Evolutionary conservation across 2,888 invertebrate genomes (phyloP), one percentile per base, ranked within the genome.

Genomic region (Amaurobius ferox): DNA sequence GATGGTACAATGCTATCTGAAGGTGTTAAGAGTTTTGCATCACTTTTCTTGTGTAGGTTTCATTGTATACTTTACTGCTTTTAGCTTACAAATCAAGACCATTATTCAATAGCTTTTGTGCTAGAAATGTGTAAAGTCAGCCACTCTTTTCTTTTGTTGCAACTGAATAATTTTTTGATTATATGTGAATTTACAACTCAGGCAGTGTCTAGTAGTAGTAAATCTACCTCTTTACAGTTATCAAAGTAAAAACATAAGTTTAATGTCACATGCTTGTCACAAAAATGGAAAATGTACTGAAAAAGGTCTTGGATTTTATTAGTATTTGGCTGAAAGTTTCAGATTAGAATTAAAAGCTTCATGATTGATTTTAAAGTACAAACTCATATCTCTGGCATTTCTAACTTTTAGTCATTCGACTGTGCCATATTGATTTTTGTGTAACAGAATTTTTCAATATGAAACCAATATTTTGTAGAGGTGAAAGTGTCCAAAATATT

Each of bases 401-500:
- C 66, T 79, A 64, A 26, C 62, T 62, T 48, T 73, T 67, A 67
- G 55, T 73, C 64, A 29, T 28, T 39, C 70, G 40, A 81, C 74
- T 81, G 74, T 80, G 80, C 73, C 73, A 80, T 73, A 80, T 67
- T 73, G 40, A 55, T 74, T 74, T 81, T 73, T 13, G 55, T 48
- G 55, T 40, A 80, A 35, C 40, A 68, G 55, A 66, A 30, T 62
- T 80, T 40, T 80, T 72, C 30, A 44, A 35, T 71, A 61, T 40
- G 61, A 61, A 44, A 40, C 64, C 16, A 64, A 73, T 80, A 81
- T 81, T 80, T 81, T 81, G 81, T 81, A 81, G 81, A 68, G 40
- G 48, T 74, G 74, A 62, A 61, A 81, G 48, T 74, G 73, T 81
- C 68, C 55, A 81, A 66, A 66, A 81, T 81, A 81, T 81, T 81